Evolutionary conservation across 2,888 invertebrate species (phyloP), one percentile per base, ranked within the genome.

Genomic region (Leptinotarsa tumamoca): DNA sequence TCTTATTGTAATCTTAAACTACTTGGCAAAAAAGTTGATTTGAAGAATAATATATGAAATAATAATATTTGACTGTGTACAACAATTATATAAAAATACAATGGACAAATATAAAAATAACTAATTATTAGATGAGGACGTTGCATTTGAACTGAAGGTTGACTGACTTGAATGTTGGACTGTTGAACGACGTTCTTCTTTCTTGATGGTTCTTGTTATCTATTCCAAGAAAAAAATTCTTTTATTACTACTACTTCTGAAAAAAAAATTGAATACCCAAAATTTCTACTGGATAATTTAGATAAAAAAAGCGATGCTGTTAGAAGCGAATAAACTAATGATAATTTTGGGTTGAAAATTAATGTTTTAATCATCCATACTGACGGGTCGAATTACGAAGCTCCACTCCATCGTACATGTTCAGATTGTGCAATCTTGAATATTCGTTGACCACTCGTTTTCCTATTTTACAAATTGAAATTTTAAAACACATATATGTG

Each of bases 381-480:
- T 94, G 94, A 90, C 94, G 92, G 88, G 93, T 93, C 86, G 93
- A 92, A 90, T 93, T 93, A 89, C 94, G 90, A 79, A 94, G 91
- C 89, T 94, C 93, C 86, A 91, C 92, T 79, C 94, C 94, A 87
- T 93, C 94, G 90, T 93, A 94, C 90, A 94, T 92, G 90, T 93
- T 94, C 85, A 94, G 90, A 89, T 94, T 93, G 90, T 94, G 92
- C 84, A 92, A 92, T 89, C 92, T 91, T 85, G 94, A 93, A 89
- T 94, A 94, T 89, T 94, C 93, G 89, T 93, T 92, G 87, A 94
- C 92, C 84, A 92, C 92, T 89, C 91, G 90, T 89, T 94, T 94
- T 78, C 94, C 94, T 94, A 78, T 76, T 68, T 71, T 21, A 71
- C 67, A 71, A 74, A 71, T 56, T 61, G 33, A 75, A 49, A 72